These are phyloP conservation scores for Cotesia vestalis DNA, from an alignment of 1,140 invertebrate genomes.

Conservation along the genomic window DNA sequence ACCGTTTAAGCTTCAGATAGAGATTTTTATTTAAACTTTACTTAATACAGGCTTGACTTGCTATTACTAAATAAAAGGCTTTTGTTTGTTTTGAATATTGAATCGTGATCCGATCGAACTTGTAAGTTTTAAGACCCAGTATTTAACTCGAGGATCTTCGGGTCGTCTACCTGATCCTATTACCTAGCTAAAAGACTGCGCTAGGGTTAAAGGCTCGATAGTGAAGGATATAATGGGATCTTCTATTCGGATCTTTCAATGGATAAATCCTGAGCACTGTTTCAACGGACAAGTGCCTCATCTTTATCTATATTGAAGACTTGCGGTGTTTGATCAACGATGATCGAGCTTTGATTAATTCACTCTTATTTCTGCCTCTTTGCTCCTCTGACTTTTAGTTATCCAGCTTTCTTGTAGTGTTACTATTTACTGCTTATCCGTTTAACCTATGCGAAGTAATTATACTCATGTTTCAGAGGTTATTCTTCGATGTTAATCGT, in stretches of 20 bases:
- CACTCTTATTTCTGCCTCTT: neutral
- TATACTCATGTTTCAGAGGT: no score
- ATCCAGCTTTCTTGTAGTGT: no score
- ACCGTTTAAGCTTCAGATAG: neutral
- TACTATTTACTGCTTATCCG: no score
- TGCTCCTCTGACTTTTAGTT: neutral
- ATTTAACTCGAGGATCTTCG: constrained; percentile 37
- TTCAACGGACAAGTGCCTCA: constrained; percentile 11
- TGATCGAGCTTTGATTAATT: constrained; percentile 10
- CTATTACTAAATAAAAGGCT: neutral
- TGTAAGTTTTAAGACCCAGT: constrained; percentile 40
- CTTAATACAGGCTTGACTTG: no score
- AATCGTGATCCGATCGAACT: constrained; percentile 42
- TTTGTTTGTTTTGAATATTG: neutral
- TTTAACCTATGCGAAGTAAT: no score
- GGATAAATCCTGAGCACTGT: constrained; percentile 6
- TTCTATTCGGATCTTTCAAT: neutral
- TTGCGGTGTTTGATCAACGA: constrained; percentile 8
- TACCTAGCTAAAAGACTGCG: constrained; percentile 38
- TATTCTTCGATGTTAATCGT: no score
- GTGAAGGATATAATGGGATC: constrained; percentile 19
- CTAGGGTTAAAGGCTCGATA: neutral
- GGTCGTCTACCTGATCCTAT: constrained; percentile 43
- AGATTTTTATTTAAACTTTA: neutral
- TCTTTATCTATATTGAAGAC: constrained; percentile 12